Evolutionary conservation across 2,888 invertebrate genomes (phyloP).

Genomic region (Aromia moschata): DNA sequence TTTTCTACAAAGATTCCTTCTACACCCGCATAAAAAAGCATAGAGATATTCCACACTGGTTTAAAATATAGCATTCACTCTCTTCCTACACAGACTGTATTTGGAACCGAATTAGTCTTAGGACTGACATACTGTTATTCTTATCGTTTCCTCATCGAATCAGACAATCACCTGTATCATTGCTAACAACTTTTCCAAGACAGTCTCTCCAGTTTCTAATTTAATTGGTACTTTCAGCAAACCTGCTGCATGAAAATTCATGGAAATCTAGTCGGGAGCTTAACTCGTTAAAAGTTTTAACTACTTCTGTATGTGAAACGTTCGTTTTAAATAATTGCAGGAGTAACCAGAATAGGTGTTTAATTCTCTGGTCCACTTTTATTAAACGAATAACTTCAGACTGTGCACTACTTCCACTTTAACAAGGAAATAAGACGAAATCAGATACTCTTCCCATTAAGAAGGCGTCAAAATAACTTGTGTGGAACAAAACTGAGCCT

Average conservation of each 20-base stretch:
- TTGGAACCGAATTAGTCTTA: no score
- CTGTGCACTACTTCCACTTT: no score
- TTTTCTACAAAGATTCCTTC: no score
- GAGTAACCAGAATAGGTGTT: background rate
- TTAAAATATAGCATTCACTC: no score
- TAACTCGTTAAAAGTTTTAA: constrained; percentile 18
- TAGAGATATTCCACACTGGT: no score
- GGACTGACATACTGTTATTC: background rate
- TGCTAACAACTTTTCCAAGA: constrained; percentile 3
- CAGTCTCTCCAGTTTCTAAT: background rate
- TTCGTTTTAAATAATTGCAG: constrained; percentile 3
- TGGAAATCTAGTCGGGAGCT: constrained; percentile 6
- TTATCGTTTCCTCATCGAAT: background rate
- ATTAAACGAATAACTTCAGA: background rate
- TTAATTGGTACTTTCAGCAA: constrained; percentile 6
- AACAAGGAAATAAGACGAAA: no score
- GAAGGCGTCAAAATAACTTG: no score
- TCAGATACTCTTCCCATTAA: no score
- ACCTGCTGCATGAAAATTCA: constrained; percentile 8
- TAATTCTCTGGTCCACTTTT: background rate
- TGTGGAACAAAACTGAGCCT: no score
- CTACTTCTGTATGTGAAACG: background rate
- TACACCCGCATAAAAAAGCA: no score
- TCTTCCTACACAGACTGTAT: no score
- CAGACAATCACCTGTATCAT: constrained; percentile 4